Evolutionary conservation across 2,888 invertebrate genomes (phyloP), one percentile per base, ranked within the genome.

Genomic region (Nasonia oneida): DNA sequence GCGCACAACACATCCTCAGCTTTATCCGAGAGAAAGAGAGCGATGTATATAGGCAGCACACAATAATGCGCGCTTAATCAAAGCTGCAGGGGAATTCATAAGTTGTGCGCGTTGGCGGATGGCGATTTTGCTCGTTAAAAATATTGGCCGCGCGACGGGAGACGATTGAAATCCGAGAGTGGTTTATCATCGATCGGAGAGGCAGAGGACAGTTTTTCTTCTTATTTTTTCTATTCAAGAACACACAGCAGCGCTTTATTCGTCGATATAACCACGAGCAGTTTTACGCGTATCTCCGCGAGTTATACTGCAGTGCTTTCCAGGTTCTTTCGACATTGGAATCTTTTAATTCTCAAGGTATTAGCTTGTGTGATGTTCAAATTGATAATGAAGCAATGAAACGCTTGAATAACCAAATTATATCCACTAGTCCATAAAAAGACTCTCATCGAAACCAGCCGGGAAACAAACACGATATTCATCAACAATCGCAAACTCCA

Each of bases 131-230:
- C 67, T 67, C 67, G 33, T 67, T 67, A 67, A 67, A 67, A 14
- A 67, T 23, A 67, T n/a, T 29, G 67, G 67, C 29, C 12, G 8
- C 67, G 23, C 61, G 61, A 10, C n/a, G 57, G 57, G n/a, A 10
- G n/a, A n/a, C 15, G 67, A 67, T 67, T 67, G 67, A 67, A 67
- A 67, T 14, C 67, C 1, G n/a, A 67, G 29, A 29, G 67, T 67
- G 3, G 29, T 33, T 67, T 67, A 67, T 67, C 14, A 67, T 67
- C 29, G 29, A 67, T 67, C 33, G 29, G 5, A 61, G 10, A 6
- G 23, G 10, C 10, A 23, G 29, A 29, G 29, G 47, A 14, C 12
- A 29, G n/a, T 8, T 29, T 61, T 61, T 61, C 10, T 29, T 33
- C 14, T 29, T 33, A 33, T 33, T n/a, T 8, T 23, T 8, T n/a